Percentiles rank a stretch among this genome's conserved stretches.
These are phyloP conservation scores for Nineta flava DNA, from an alignment of 2,888 invertebrate genomes.

Conservation along the genomic window DNA sequence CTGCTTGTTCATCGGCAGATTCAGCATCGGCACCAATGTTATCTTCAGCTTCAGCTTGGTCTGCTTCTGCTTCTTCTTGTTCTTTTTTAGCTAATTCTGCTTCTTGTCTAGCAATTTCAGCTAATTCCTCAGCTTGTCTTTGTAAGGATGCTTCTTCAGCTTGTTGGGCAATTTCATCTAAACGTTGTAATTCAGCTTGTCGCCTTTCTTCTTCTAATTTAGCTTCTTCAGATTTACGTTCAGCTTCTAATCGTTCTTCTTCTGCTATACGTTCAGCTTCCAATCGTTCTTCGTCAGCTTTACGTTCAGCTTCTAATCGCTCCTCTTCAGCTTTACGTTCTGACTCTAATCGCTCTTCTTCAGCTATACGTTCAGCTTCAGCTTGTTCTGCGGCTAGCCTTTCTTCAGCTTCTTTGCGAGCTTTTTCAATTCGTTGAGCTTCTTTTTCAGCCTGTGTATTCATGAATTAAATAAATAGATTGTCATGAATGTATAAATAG, in stretches of 20 bases:
- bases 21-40: constrained; percentile 8
- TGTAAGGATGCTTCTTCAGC: constrained; percentile 47
- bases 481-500: background rate
- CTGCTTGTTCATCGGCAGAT: constrained; percentile 9
- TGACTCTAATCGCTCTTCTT: constrained; percentile 18
- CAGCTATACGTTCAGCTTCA: constrained; percentile 14
- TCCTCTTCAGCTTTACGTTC: constrained; percentile 13
- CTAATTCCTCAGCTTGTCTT: constrained; percentile 36
- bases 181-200: constrained; percentile 24
- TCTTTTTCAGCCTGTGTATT: constrained; percentile 23
- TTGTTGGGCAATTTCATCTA: constrained; percentile 42
- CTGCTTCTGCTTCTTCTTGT: constrained; percentile 17
- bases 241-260: constrained; percentile 27
- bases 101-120: constrained; percentile 34
- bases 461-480: background rate
- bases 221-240: constrained; percentile 32
- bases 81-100: constrained; percentile 45
- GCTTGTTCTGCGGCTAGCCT: constrained; percentile 18
- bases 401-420: constrained; percentile 21
- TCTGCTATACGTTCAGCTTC: constrained; percentile 33
- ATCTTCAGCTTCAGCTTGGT: constrained; percentile 10
- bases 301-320: constrained; percentile 9
- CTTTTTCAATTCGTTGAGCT: constrained; percentile 13
- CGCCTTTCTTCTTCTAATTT: constrained; percentile 24
- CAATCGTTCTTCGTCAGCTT: constrained; percentile 29